Conservation (phyloP, 1,140 invertebrate genomes). For the Mizuhopecten yessoensis region DNA sequence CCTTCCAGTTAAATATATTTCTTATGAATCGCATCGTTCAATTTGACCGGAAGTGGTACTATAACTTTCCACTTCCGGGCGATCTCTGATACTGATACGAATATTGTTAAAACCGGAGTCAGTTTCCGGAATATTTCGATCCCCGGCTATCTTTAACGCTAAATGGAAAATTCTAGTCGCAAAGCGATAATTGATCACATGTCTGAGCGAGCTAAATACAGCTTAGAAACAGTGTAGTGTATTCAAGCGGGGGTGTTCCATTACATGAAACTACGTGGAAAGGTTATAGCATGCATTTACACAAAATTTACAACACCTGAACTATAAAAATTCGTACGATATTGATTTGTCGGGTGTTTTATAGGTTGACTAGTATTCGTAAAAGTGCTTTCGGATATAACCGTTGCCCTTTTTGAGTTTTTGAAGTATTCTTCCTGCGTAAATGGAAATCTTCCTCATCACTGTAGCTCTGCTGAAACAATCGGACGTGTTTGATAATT, state of each 20-base stretch:
- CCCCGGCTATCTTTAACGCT: background rate
- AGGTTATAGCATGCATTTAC: background rate
- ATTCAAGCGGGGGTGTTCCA: background rate
- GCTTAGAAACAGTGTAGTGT: background rate
- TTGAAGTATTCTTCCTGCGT: too few species aligned
- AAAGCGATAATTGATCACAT: background rate
- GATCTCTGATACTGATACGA: background rate
- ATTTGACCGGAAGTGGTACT: background rate
- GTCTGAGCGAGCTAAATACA: background rate
- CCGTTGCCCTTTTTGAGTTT: too few species aligned
- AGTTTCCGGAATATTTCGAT: background rate
- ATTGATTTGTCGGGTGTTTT: background rate
- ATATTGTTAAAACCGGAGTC: constrained; percentile 2
- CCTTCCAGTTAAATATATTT: background rate
- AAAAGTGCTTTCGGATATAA: background rate
- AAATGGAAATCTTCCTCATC: too few species aligned
- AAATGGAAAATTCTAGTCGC: background rate
- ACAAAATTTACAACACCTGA: background rate
- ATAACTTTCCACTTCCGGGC: background rate
- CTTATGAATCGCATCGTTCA: too few species aligned
- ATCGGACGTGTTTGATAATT: too few species aligned
- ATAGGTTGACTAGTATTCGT: background rate
- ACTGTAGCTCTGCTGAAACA: too few species aligned
- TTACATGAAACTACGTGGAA: background rate
- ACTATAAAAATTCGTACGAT: background rate